phyloP scores from a whole-genome alignment of 2,797 vertebrate species.

The Sciurus vulgaris region DNA sequence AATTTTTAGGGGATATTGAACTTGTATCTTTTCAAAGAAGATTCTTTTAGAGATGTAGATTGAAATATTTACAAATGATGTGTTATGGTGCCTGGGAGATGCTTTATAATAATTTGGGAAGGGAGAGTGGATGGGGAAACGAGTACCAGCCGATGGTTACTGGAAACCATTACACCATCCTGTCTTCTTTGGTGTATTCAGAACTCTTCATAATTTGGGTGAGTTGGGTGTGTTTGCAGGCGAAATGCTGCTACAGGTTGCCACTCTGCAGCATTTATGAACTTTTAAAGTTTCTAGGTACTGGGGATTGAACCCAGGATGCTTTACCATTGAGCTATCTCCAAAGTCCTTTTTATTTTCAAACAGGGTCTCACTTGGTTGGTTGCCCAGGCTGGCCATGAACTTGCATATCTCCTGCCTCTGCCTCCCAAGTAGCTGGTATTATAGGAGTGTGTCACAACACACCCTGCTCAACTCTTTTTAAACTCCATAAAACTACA shows the following conservation, averaged over 20 bases:
- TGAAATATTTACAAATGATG: constrained; percentile 14
- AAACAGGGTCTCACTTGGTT: not conserved
- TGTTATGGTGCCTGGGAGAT: not conserved
- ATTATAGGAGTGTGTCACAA: not conserved
- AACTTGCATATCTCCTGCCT: not conserved
- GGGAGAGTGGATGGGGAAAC: not conserved
- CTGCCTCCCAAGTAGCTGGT: no score
- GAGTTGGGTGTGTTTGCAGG: not conserved
- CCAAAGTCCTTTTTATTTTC: not conserved
- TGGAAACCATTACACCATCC: not conserved
- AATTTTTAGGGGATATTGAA: not conserved
- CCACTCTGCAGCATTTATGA: constrained; percentile 27
- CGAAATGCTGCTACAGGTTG: not conserved
- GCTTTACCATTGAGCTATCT: not conserved
- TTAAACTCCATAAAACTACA: constrained; percentile 45
- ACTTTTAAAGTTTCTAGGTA: not conserved
- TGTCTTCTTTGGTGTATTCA: constrained; percentile 1
- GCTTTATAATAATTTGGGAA: not conserved
- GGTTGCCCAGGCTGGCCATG: not conserved
- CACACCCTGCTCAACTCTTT: not conserved
- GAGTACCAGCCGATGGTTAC: not conserved
- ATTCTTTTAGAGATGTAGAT: constrained; percentile 14
- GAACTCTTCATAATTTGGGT: not conserved
- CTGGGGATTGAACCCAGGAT: not conserved
- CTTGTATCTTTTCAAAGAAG: not conserved